A percentile compares a stretch with the other conserved stretches of the same genome.
Conservation (phyloP, 2,797 vertebrate genomes). For the Crocidura indochinensis region DNA sequence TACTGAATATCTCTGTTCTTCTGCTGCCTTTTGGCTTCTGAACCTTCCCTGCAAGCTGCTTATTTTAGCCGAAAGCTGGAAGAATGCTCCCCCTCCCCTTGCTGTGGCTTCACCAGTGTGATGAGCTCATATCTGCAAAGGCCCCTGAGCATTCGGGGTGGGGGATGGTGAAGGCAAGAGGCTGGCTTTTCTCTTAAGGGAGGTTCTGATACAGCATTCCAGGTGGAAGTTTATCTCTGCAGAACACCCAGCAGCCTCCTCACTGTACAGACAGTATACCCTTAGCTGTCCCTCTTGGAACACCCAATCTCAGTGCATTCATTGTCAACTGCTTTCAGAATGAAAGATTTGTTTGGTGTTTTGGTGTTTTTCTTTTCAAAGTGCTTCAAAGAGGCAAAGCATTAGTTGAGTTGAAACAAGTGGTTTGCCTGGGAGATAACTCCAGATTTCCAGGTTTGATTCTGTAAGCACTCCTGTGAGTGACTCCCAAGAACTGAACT, state of each 20-base stretch:
- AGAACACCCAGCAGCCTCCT: too few species aligned
- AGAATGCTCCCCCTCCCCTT: conserved; percentile 28
- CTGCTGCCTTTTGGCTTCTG: too few species aligned
- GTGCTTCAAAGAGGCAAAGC: conserved; percentile 32
- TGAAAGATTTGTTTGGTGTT: neutral
- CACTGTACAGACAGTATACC: neutral
- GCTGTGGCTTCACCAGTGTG: neutral
- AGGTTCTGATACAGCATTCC: conserved; percentile 47
- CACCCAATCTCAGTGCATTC: neutral
- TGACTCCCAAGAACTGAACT: too few species aligned
- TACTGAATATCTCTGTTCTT: too few species aligned
- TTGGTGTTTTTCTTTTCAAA: neutral
- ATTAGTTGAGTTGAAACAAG: neutral
- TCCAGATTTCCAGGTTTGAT: too few species aligned
- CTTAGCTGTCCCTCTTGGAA: conserved; percentile 19
- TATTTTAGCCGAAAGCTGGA: neutral
- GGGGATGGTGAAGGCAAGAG: neutral
- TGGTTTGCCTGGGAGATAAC: too few species aligned
- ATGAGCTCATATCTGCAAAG: conserved; percentile 40
- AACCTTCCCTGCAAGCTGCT: too few species aligned
- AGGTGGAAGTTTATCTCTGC: neutral
- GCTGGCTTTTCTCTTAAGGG: conserved; percentile 29
- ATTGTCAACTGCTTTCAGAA: neutral
- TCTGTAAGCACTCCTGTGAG: too few species aligned
- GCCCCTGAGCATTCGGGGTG: conserved; percentile 28